These are phyloP conservation scores for Sitta europaea DNA, from an alignment of 2,113 vertebrate genomes.

Conservation along the genomic window DNA sequence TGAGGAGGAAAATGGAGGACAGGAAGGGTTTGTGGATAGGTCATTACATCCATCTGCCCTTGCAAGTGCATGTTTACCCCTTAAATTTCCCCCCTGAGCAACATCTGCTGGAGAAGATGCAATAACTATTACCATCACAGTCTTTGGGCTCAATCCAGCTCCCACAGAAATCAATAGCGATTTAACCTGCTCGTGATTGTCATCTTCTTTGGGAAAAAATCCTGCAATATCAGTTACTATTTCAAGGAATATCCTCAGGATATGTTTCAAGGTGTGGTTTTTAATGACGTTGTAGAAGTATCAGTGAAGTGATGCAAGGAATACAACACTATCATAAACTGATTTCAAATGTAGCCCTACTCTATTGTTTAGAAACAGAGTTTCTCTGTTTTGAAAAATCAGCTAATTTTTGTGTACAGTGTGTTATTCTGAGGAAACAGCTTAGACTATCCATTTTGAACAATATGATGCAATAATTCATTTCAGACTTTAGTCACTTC, in stretches of 20 bases:
- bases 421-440: not conserved
- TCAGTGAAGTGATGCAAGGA: not conserved
- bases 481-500: not conserved
- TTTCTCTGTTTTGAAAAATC: not conserved
- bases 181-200: slow-evolving; percentile 27
- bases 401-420: not conserved
- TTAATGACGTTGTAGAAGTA: not conserved
- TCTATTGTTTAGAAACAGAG: not conserved
- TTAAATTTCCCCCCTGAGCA: slow-evolving; percentile 31
- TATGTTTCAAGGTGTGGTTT: not conserved
- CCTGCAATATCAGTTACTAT: slow-evolving; percentile 5
- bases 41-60: slow-evolving; percentile 24
- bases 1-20: slow-evolving; percentile 33
- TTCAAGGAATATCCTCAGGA: slow-evolving; percentile 11
- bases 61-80: not conserved
- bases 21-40: not conserved
- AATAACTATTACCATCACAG: not conserved
- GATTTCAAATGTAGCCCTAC: not conserved
- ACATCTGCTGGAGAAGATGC: slow-evolving; percentile 19
- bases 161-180: slow-evolving; percentile 26
- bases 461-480: not conserved
- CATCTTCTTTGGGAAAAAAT: slow-evolving; percentile 14
- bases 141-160: not conserved
- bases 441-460: not conserved
- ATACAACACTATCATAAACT: not conserved